Conservation (phyloP, 2,797 vertebrate species). For the Gymnopithys bicolor region DNA sequence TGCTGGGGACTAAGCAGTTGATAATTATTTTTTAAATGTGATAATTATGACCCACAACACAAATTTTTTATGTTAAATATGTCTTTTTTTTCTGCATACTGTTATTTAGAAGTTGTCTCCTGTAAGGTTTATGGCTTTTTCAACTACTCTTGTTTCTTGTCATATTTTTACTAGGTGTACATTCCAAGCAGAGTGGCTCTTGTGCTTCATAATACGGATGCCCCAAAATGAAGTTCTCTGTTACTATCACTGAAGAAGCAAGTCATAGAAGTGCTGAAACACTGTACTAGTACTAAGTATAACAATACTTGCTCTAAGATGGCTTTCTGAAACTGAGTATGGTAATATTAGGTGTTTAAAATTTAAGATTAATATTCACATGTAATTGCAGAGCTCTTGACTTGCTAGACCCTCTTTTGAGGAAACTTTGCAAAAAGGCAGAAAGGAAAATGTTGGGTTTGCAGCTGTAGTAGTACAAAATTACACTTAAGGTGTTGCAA, state of each 20-base stretch:
- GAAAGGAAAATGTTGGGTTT: slow-evolving; percentile 1
- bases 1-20: neutral
- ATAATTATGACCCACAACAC: neutral
- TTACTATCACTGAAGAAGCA: neutral
- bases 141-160: slow-evolving; percentile 35
- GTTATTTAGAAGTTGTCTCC: neutral
- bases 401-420: slow-evolving; percentile 41
- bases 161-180: slow-evolving; percentile 86
- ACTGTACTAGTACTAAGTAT: neutral
- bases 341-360: slow-evolving; percentile 55
- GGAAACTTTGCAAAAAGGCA: neutral
- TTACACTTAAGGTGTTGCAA: slow-evolving; percentile 24
- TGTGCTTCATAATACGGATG: slow-evolving; percentile 89
- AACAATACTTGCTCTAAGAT: slow-evolving; percentile 15
- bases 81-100: neutral
- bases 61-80: neutral
- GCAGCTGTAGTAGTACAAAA: slow-evolving; percentile 33
- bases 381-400: slow-evolving; percentile 56
- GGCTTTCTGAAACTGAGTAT: slow-evolving; percentile 55
- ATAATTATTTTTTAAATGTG: neutral
- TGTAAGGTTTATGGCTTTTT: neutral
- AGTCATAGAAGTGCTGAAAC: slow-evolving; percentile 34
- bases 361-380: slow-evolving; percentile 47
- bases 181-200: slow-evolving; percentile 96
- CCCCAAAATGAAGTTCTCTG: slow-evolving; percentile 65